Base-by-base conservation (phyloP, 2,888 invertebrate genomes). In the Megastigmus dorsalis region DNA sequence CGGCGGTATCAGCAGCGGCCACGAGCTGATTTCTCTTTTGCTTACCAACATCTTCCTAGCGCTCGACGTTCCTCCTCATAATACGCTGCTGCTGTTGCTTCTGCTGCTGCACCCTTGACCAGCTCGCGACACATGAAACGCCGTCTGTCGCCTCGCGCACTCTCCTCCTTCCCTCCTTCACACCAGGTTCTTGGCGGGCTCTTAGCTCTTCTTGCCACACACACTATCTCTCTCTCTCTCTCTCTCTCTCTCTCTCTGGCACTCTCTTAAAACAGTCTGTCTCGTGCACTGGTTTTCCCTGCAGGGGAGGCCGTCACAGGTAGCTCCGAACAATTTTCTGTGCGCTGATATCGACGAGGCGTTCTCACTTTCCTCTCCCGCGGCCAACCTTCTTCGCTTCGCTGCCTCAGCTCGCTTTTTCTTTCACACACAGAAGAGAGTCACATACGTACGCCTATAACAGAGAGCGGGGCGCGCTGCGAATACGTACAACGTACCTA, bases 31-130 rank as follows among this genome's bases (percentile, higher is more conserved):
- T 65, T 74, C 74, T 59, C 55, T 38, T 48, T 70, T 71, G 75
- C 75, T 75, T 75, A 75, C 75, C 75, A 70, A 75, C 75, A 75
- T 75, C 71, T 66, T 75, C 62, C 50, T 71, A 75, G 71, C 66
- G 75, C 13, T 60, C 60, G 62, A 60, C 55, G 60, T 48, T 66
- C 62, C 9, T 55, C 66, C 60, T 65, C 68, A 74, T 69, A 55
- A 68, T 54, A 43, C 18, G 62, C 45, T 48, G 60, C 66, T 63
- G 23, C 36, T 30, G 67, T 18, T 62, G 62, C 45, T 48, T 54
- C 66, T 63, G 23, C 36, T 30, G 67, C 26, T 62, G 55, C 48
- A 26, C 26, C 67, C n/a, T 38, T 18, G 28, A 20, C 10, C 33
- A 59, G 43, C 13, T 26, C 41, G 28, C 45, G 36, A 74, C 63